Conservation (phyloP, 2,888 invertebrate genomes). For the Lucinisca nassula region DNA sequence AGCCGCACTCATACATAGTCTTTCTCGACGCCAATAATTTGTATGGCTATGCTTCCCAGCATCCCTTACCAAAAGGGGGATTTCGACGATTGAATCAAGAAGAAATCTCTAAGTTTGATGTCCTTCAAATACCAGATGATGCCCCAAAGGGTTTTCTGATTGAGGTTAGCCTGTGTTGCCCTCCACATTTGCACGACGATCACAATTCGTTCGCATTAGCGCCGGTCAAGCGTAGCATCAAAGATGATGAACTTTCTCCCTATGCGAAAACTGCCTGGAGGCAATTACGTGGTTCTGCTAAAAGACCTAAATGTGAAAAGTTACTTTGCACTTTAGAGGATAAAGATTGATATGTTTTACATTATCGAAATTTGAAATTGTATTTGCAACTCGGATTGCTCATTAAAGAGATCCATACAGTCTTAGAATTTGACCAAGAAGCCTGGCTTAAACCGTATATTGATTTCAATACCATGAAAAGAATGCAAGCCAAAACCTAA, state of each 20-base stretch:
- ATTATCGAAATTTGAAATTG: constrained; percentile 83
- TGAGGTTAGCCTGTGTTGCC: constrained; percentile 88
- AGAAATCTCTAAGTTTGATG: not conserved
- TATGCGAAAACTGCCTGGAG: not conserved
- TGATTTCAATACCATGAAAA: constrained; percentile 11
- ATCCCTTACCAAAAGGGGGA: constrained; percentile 71
- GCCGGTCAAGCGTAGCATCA: constrained; percentile 34
- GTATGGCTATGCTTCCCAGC: constrained; percentile 68
- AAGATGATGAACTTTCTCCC: not conserved
- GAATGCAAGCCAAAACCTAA: no score
- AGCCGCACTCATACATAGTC: constrained; percentile 1
- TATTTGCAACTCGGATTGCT: constrained; percentile 72
- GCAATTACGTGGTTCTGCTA: not conserved
- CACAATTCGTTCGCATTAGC: constrained; percentile 84
- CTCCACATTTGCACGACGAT: constrained; percentile 82
- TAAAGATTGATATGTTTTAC: constrained; percentile 17
- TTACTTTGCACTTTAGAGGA: not conserved
- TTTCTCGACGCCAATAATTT: constrained; percentile 42
- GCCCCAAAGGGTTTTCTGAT: constrained; percentile 82
- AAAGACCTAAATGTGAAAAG: not conserved
- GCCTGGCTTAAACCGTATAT: constrained; percentile 85
- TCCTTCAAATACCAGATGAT: not conserved
- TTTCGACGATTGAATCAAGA: constrained; percentile 46
- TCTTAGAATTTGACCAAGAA: constrained; percentile 80
- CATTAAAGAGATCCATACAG: constrained; percentile 77